Evolutionary conservation across 1,140 invertebrate genomes (phyloP), one percentile per base, ranked within the genome.

Genomic region (Hypsibius dujardini): DNA sequence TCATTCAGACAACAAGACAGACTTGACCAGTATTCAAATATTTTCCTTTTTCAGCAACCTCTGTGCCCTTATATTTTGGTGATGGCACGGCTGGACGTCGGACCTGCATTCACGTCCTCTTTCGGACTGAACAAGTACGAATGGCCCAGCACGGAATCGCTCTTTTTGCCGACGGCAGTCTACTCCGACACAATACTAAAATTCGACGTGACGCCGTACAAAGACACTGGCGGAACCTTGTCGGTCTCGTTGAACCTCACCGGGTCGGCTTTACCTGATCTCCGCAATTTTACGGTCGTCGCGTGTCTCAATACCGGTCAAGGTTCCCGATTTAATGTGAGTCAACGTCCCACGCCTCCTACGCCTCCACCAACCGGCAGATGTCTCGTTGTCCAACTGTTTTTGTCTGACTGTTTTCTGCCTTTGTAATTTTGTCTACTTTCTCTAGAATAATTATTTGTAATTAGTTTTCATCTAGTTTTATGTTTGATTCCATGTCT

Each of bases 291-390:
- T 42, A 67, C 62, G 12, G 7, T 67, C 3, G 40, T 67, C 12
- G 62, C 62, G 40, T 67, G 62, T 67, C 40, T 67, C 3, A 12
- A 42, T 67, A 7, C 42, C 12, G 62, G 62, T 15, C 12, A 12
- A 67, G 40, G 40, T 42, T 67, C 62, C 42, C 62, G 62, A 67
- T 67, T 67, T 40, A 40, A 67, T 12, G 62, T 67, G 42, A 67
- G 62, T 3, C 28, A 28, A 28, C 50, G 50, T 56, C 7, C 7
- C 7, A 56, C 50, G n/a, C n/a, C 7, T 56, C n/a, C n/a, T 56
- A n/a, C 28, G 28, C 28, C 28, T 28, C 28, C 28, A 28, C 28
- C 28, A 28, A 28, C 28, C 28, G 28, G 28, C 28, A 28, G 28
- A 28, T 28, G 28, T 28, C 28, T 28, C 28, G 28, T 28, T 28